Evolutionary conservation across 92 coral and sea anemone genomes (phyloP).

Genomic region (Epizoanthus ramosus): DNA sequence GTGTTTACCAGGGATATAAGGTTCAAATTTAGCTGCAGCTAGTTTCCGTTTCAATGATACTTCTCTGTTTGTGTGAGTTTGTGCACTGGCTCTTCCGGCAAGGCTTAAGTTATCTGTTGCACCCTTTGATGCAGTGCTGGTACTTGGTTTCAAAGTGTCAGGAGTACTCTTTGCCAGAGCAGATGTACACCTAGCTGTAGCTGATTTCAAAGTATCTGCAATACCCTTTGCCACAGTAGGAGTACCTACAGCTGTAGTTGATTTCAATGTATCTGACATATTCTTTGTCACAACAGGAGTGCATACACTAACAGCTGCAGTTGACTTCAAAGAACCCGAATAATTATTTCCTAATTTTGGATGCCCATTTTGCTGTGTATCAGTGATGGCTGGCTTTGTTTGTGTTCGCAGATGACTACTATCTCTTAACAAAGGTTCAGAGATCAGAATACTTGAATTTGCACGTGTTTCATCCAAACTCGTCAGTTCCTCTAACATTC

Average conservation of each 20-base stretch:
- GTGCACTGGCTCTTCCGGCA: not conserved
- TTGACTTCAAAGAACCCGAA: not conserved
- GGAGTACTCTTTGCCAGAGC: not conserved
- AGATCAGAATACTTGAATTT: not conserved
- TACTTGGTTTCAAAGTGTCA: not conserved
- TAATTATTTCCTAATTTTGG: too few species aligned
- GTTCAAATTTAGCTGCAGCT: slow-evolving; percentile 66
- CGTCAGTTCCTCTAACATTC: not conserved
- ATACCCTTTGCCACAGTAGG: not conserved
- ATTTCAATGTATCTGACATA: not conserved
- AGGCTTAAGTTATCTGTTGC: not conserved
- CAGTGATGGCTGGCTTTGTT: not conserved
- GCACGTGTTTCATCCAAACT: not conserved
- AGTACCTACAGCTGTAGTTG: not conserved
- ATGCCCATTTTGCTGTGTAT: too few species aligned
- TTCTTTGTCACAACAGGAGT: not conserved
- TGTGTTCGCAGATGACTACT: not conserved
- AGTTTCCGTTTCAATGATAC: slow-evolving; percentile 43
- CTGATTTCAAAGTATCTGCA: not conserved
- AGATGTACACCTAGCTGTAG: not conserved
- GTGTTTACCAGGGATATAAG: slow-evolving; percentile 83
- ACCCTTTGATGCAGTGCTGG: not conserved
- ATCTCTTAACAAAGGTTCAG: not conserved
- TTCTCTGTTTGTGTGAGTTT: not conserved
- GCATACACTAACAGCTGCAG: not conserved